Conservation (phyloP, 2,888 invertebrate genomes). For the Lysandra bellargus region DNA sequence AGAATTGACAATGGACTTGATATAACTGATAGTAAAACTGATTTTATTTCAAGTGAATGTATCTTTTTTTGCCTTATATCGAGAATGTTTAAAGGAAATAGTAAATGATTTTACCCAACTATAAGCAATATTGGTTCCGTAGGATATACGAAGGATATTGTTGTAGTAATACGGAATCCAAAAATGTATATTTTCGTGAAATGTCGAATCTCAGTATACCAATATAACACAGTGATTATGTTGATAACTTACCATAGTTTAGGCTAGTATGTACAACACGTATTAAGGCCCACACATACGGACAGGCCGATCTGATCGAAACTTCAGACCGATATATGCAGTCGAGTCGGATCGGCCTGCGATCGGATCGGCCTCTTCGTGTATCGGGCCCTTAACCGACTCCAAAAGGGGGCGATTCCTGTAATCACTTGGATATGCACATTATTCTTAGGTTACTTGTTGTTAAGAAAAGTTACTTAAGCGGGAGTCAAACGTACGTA, state of each 20-base stretch:
- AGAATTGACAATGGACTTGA: conserved; percentile 1
- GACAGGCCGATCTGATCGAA: neutral
- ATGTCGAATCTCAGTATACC: conserved; percentile 20
- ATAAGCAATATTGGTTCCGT: no score
- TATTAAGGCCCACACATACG: neutral
- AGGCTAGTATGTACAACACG: conserved; percentile 41
- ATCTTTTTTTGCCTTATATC: neutral
- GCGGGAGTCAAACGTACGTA: conserved; percentile 40
- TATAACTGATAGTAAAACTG: neutral
- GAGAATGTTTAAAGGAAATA: no score
- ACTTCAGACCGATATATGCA: no score
- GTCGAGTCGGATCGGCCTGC: neutral
- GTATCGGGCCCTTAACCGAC: neutral
- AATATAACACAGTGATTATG: conserved; percentile 10
- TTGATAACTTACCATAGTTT: conserved; percentile 21
- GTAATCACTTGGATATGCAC: conserved; percentile 25
- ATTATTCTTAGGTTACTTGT: conserved; percentile 43
- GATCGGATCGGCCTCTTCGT: neutral
- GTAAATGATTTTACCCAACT: no score
- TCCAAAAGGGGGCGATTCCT: neutral
- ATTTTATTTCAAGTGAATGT: neutral
- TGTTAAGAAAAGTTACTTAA: conserved; percentile 36
- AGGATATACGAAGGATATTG: no score
- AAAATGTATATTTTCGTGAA: neutral
- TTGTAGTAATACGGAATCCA: neutral